Conservation (phyloP, 2,888 invertebrate species). For the Linhomoeus sp. region DNA sequence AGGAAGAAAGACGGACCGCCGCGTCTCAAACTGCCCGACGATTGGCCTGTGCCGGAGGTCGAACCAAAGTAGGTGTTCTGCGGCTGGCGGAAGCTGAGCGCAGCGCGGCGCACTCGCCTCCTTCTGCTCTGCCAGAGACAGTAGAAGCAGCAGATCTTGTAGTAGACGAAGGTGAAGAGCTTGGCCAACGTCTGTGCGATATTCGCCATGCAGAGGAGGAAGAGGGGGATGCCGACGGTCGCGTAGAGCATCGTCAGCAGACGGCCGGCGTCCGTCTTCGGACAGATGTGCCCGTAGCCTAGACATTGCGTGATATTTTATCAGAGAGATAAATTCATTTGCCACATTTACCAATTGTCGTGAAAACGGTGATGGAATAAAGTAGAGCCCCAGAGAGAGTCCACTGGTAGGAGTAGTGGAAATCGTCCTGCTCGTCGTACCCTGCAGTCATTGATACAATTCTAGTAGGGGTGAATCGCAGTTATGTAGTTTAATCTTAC, state of each 20-base stretch:
- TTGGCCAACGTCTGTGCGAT: slow-evolving; percentile 37
- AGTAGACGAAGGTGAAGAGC: slow-evolving; percentile 34
- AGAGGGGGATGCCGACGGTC: slow-evolving; percentile 46
- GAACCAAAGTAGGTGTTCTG: too few relatives aligned
- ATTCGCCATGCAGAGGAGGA: slow-evolving; percentile 36
- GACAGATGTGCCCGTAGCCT: slow-evolving; percentile 93
- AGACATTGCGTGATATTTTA: too few relatives aligned
- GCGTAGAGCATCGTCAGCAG: slow-evolving; percentile 79
- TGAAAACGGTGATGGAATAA: slow-evolving; percentile 33
- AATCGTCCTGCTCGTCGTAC: slow-evolving; percentile 26
- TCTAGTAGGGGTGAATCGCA: too few relatives aligned
- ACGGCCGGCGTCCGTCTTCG: slow-evolving; percentile 62
- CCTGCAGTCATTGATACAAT: too few relatives aligned
- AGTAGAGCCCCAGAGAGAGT: slow-evolving; percentile 32
- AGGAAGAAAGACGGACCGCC: too few relatives aligned
- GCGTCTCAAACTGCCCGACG: too few relatives aligned
- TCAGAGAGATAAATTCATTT: too few relatives aligned
- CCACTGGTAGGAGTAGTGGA: slow-evolving; percentile 25
- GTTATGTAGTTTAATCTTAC: too few relatives aligned
- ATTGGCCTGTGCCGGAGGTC: too few relatives aligned
- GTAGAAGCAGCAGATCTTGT: slow-evolving; percentile 28
- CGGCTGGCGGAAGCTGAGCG: slow-evolving; percentile 22
- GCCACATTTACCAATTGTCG: slow-evolving; percentile 34
- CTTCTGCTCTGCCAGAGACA: slow-evolving; percentile 27
- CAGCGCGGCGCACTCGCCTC: slow-evolving; percentile 18